Evolutionary conservation across 1,140 invertebrate species (phyloP).

Genomic region (Paralvinella palmiformis): DNA sequence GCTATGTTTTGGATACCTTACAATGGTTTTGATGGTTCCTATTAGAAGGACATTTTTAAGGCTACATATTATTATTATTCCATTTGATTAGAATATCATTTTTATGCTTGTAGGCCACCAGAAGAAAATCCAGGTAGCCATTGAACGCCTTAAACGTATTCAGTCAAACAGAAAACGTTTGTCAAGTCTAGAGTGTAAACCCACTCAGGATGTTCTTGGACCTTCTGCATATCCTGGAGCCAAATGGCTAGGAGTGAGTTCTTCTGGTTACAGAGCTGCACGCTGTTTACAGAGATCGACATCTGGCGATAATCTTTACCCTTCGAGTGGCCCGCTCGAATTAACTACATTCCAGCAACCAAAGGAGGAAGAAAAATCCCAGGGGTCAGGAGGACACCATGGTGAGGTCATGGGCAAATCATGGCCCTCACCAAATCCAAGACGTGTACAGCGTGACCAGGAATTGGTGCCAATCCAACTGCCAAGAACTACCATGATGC

Average conservation of each 20-base stretch:
- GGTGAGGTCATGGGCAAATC: no score
- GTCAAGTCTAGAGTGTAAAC: neutral
- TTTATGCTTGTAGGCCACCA: slow-evolving; percentile 74
- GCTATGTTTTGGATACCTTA: neutral
- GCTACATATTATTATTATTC: neutral
- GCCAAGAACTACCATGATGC: no score
- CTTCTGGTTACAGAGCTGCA: no score
- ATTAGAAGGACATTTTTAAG: neutral
- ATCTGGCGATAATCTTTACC: no score
- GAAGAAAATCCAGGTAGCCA: slow-evolving; percentile 94
- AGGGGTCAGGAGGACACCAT: no score
- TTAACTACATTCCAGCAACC: no score
- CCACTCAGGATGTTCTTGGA: neutral
- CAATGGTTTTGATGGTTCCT: neutral
- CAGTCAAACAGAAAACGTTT: slow-evolving; percentile 34
- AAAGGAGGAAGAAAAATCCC: no score
- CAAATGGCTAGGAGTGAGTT: slow-evolving; percentile 1
- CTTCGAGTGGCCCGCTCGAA: no score
- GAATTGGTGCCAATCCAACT: no score
- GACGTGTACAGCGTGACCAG: no score
- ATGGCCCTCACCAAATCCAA: no score
- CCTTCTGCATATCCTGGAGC: neutral
- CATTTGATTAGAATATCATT: neutral
- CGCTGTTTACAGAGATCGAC: no score
- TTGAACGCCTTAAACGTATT: slow-evolving; percentile 93